Evolutionary conservation across 2,113 vertebrate species (phyloP).

Genomic region (Cyrtonyx montezumae): DNA sequence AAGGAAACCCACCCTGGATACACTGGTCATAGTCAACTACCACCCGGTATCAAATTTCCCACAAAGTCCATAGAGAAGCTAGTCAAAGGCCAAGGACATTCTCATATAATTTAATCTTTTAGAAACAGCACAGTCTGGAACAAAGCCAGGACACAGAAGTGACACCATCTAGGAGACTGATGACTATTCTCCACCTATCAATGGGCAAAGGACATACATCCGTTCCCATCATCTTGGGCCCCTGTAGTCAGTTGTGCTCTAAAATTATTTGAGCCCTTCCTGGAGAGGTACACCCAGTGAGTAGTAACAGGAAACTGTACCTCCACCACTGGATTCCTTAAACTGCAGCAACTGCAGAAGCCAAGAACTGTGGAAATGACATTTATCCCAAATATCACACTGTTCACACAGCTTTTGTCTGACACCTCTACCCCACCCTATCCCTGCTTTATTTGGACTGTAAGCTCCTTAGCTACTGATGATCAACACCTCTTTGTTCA

Average conservation of each 20-base stretch:
- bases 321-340: neutral
- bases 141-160: slow-evolving; percentile 37
- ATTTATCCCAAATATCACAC: slow-evolving; percentile 53
- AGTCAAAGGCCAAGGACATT: slow-evolving; percentile 50
- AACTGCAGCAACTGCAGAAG: neutral
- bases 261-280: slow-evolving; percentile 47
- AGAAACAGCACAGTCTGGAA: slow-evolving; percentile 34
- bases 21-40: slow-evolving; percentile 22
- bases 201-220: slow-evolving; percentile 36
- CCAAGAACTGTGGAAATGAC: slow-evolving; percentile 59
- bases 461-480: slow-evolving; percentile 11
- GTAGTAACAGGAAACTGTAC: slow-evolving; percentile 18
- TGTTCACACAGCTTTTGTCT: slow-evolving; percentile 45
- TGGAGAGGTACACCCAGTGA: slow-evolving; percentile 27
- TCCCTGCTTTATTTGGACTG: slow-evolving; percentile 23
- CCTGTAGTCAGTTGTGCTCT: neutral
- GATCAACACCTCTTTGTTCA: neutral
- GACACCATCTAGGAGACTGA: slow-evolving; percentile 36
- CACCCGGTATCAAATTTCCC: slow-evolving; percentile 32
- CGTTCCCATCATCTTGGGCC: slow-evolving; percentile 25
- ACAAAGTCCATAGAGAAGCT: neutral
- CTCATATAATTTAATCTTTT: slow-evolving; percentile 57
- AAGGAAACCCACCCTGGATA: slow-evolving; percentile 62
- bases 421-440: neutral
- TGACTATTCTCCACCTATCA: slow-evolving; percentile 42